Evolutionary conservation across 1,140 invertebrate genomes (phyloP).

Genomic region (Brachionus koreanus): DNA sequence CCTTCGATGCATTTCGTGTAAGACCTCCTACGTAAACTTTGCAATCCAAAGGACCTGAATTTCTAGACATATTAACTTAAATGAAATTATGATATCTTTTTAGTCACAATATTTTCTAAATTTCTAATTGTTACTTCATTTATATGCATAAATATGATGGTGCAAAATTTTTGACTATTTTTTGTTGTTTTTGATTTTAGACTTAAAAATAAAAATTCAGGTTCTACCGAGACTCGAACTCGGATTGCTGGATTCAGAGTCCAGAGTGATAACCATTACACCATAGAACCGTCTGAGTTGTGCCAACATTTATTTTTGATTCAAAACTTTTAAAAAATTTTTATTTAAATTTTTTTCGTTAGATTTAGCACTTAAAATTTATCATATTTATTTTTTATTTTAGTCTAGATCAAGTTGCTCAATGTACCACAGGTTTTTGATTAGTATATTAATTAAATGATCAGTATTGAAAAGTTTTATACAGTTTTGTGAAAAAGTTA

Average conservation of each 20-base stretch:
- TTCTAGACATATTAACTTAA: slow-evolving; percentile 30
- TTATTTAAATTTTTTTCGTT: too few relatives aligned
- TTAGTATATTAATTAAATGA: too few relatives aligned
- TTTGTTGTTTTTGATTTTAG: not conserved
- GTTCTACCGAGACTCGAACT: slow-evolving; percentile 32
- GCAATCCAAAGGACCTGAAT: slow-evolving; percentile 65
- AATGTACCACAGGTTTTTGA: too few relatives aligned
- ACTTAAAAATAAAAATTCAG: not conserved
- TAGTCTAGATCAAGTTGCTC: too few relatives aligned
- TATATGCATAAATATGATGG: not conserved
- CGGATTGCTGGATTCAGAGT: slow-evolving; percentile 37
- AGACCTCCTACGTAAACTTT: slow-evolving; percentile 96
- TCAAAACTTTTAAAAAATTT: not conserved
- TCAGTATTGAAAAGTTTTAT: too few relatives aligned
- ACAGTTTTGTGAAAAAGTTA: too few relatives aligned
- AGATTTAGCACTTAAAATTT: too few relatives aligned
- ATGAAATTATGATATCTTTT: not conserved
- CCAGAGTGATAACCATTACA: slow-evolving; percentile 36
- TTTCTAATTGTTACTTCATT: not conserved
- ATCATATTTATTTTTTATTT: not conserved
- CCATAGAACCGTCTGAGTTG: slow-evolving; percentile 3
- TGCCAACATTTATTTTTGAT: not conserved
- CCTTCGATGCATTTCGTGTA: slow-evolving; percentile 55
- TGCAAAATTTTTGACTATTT: slow-evolving; percentile 7
- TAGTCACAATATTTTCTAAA: not conserved